Conservation (phyloP, 2,113 vertebrate species). For the Phrynosoma blainvillii region DNA sequence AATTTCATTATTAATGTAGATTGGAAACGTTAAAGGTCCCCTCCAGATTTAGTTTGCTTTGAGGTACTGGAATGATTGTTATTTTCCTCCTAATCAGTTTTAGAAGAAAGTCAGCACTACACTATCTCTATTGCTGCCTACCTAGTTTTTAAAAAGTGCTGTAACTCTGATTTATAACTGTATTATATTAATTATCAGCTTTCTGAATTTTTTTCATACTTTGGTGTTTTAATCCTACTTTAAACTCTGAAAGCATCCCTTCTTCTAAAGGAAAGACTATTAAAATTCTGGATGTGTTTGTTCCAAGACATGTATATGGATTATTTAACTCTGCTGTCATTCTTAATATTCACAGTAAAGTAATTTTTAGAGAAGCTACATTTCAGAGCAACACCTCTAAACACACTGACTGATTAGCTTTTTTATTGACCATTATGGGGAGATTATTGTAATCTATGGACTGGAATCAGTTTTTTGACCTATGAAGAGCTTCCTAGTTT, state of each 20-base stretch:
- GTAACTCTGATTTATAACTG: constrained; percentile 42
- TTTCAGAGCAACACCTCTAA: constrained; percentile 88
- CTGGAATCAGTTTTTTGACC: constrained; percentile 84
- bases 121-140: not conserved
- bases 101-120: not conserved
- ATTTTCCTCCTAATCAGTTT: constrained; percentile 3
- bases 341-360: constrained; percentile 94
- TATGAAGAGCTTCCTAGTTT: constrained; percentile 84
- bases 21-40: constrained; percentile 36
- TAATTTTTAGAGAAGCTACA: constrained; percentile 89
- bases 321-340: constrained; percentile 94
- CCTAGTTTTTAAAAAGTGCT: constrained; percentile 37
- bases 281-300: constrained; percentile 90
- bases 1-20: constrained; percentile 29
- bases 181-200: constrained; percentile 9
- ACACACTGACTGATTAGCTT: constrained; percentile 89
- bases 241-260: constrained; percentile 69
- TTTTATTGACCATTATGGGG: constrained; percentile 88
- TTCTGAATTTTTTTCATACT: constrained; percentile 60
- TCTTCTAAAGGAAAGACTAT: constrained; percentile 80
- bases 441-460: constrained; percentile 88
- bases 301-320: constrained; percentile 91
- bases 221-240: constrained; percentile 61
- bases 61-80: constrained; percentile 15
- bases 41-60: constrained; percentile 52